Conservation (phyloP, 37 sponge, comb jelly and placozoan species). For the Oopsacas minuta region DNA sequence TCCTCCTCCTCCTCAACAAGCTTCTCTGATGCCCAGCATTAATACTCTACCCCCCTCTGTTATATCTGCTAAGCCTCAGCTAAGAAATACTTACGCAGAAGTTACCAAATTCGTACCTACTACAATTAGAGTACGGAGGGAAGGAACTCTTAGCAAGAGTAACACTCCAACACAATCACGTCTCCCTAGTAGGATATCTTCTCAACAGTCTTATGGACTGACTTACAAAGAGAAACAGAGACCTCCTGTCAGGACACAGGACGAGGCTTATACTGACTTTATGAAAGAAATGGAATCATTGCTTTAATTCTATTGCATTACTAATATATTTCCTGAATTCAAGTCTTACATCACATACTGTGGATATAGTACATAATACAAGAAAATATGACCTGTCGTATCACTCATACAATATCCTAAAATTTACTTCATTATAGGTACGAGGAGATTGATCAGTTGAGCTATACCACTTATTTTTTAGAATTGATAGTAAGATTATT, state of each 20-base stretch:
- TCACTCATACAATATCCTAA: too few relatives aligned
- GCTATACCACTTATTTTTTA: too few relatives aligned
- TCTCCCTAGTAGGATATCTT: background rate
- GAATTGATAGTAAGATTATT: too few relatives aligned
- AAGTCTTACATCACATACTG: too few relatives aligned
- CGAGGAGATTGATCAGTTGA: too few relatives aligned
- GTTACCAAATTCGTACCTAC: slow-evolving; percentile 91
- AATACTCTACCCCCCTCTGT: slow-evolving; percentile 17
- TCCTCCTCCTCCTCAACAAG: slow-evolving; percentile 11
- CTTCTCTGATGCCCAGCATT: background rate
- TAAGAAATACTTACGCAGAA: slow-evolving; percentile 74
- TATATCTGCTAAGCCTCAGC: slow-evolving; percentile 78
- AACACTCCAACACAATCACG: background rate
- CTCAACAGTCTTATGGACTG: background rate
- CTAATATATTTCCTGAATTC: too few relatives aligned
- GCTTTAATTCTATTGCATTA: slow-evolving; percentile 43
- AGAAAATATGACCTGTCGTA: too few relatives aligned
- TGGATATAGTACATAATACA: too few relatives aligned
- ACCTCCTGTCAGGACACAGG: slow-evolving; percentile 25
- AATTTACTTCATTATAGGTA: too few relatives aligned
- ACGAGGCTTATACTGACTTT: slow-evolving; percentile 82
- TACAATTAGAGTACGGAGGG: slow-evolving; percentile 61
- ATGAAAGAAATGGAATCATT: slow-evolving; percentile 95
- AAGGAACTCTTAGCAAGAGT: background rate
- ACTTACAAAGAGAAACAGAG: background rate